phyloP scores from a whole-genome alignment of 2,113 vertebrate species.

The Hemiscyllium ocellatum region DNA sequence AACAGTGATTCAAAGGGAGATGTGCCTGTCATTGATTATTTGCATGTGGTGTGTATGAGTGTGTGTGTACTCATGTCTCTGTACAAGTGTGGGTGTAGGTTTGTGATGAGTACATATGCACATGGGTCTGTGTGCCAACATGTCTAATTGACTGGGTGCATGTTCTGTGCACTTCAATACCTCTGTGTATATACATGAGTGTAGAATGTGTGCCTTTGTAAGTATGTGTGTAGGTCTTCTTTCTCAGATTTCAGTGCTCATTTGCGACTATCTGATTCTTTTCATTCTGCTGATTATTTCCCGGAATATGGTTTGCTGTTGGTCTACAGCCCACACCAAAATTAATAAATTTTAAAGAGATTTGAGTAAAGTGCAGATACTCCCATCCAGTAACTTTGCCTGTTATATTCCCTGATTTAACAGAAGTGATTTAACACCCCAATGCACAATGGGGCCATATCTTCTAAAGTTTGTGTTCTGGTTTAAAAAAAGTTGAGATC shows the following conservation, averaged over 20 bases:
- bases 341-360: not conserved
- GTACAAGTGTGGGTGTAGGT: not conserved
- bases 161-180: not conserved
- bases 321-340: not conserved
- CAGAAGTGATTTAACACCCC: not conserved
- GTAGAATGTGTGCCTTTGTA: not conserved
- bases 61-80: not conserved
- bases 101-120: not conserved
- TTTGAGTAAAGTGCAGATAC: not conserved
- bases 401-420: not conserved
- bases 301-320: not conserved
- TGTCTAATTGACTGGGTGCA: not conserved
- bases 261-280: not conserved
- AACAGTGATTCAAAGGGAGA: not conserved
- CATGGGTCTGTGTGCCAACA: not conserved
- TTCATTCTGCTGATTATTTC: not conserved
- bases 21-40: not conserved
- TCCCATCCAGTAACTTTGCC: not conserved
- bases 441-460: not conserved
- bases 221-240: not conserved
- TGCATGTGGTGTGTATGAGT: not conserved
- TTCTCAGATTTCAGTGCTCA: not conserved
- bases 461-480: not conserved
- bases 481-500: not conserved
- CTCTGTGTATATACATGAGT: not conserved